Evolutionary conservation across 2,888 invertebrate species (phyloP).

Genomic region (Tinea semifulvella): DNA sequence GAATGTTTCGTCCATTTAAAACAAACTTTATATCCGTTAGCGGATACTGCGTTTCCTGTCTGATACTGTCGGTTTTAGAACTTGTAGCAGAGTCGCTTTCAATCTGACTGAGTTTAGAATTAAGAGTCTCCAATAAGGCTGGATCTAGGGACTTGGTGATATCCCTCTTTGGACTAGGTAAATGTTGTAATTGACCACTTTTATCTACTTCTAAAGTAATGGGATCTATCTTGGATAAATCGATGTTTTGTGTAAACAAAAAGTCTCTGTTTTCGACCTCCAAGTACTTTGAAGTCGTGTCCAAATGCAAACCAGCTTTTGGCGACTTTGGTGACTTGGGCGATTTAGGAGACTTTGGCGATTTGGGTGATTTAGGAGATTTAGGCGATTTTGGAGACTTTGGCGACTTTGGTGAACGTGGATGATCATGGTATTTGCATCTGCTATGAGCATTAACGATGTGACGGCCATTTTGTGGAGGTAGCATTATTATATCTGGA

Average conservation of each 20-base stretch:
- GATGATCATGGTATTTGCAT: slow-evolving; percentile 61
- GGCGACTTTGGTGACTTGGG: slow-evolving; percentile 66
- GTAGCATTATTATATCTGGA: slow-evolving; percentile 55
- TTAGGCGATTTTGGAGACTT: slow-evolving; percentile 66
- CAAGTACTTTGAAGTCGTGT: slow-evolving; percentile 50
- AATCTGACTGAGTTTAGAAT: slow-evolving; percentile 77
- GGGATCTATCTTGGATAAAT: slow-evolving; percentile 77
- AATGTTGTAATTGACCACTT: slow-evolving; percentile 67
- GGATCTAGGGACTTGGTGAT: slow-evolving; percentile 76
- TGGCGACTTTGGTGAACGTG: slow-evolving; percentile 56
- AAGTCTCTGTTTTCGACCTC: slow-evolving; percentile 69
- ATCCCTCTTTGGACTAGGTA: slow-evolving; percentile 76
- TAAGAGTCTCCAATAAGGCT: slow-evolving; percentile 71
- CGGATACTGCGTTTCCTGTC: slow-evolving; percentile 60
- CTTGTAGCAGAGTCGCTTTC: slow-evolving; percentile 81
- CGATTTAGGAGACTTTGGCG: slow-evolving; percentile 70
- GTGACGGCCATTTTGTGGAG: slow-evolving; percentile 56
- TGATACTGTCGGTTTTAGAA: slow-evolving; percentile 75
- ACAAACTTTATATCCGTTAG: slow-evolving; percentile 63
- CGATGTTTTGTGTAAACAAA: slow-evolving; percentile 78
- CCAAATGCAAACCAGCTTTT: slow-evolving; percentile 52
- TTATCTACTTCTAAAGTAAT: slow-evolving; percentile 77
- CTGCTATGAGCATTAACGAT: slow-evolving; percentile 53
- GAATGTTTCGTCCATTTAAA: slow-evolving; percentile 52
- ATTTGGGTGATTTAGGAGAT: slow-evolving; percentile 72